Conservation (phyloP, 1,140 invertebrate species). For the Drosophila murphyi region DNA sequence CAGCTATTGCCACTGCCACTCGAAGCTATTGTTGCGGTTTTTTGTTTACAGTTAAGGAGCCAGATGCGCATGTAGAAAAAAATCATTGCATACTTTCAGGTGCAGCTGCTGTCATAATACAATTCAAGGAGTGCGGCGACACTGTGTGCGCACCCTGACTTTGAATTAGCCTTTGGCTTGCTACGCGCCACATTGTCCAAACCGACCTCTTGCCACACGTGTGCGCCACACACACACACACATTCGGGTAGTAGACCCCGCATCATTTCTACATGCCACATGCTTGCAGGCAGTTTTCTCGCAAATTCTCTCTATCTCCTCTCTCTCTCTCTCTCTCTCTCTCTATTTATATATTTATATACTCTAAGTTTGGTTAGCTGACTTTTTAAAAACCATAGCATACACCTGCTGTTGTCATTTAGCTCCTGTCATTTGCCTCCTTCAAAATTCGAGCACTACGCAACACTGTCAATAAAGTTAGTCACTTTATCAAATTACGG, state of each 20-base stretch:
- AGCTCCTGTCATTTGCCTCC: constrained; percentile 36
- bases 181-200: constrained; percentile 29
- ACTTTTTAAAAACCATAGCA: constrained; percentile 46
- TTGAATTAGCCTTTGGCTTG: constrained; percentile 61
- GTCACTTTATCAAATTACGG: constrained; percentile 17
- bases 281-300: constrained; percentile 40
- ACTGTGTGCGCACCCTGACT: constrained; percentile 52
- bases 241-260: background rate
- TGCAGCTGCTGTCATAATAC: constrained; percentile 76
- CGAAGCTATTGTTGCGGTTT: constrained; percentile 63
- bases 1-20: constrained; percentile 32
- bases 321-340: background rate
- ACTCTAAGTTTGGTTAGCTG: constrained; percentile 58
- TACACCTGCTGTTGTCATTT: constrained; percentile 62
- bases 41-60: constrained; percentile 68
- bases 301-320: constrained; percentile 25
- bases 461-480: constrained; percentile 12
- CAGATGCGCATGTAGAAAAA: constrained; percentile 40
- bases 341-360: no score
- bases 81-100: constrained; percentile 78
- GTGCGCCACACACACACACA: background rate
- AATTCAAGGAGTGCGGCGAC: constrained; percentile 42
- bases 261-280: constrained; percentile 37
- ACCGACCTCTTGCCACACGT: background rate
- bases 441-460: constrained; percentile 18